These are phyloP conservation scores for Gorilla gorilla DNA, from an alignment of 2,113 vertebrate genomes.

Conservation along the genomic window DNA sequence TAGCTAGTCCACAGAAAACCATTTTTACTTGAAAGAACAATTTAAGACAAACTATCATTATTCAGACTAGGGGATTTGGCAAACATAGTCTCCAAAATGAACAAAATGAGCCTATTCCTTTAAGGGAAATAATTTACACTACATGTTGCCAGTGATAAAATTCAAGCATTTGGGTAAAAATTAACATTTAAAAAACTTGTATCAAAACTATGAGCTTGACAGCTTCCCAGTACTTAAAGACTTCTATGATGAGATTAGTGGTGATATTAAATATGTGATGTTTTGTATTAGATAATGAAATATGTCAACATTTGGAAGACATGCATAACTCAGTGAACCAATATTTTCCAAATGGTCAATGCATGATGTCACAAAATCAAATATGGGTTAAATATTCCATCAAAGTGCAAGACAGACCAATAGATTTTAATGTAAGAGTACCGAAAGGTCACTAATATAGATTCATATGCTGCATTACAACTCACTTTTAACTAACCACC, in stretches of 20 bases:
- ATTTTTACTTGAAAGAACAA: not conserved
- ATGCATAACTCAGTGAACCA: not conserved
- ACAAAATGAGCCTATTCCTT: not conserved
- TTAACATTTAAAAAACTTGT: constrained; percentile 29
- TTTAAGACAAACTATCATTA: not conserved
- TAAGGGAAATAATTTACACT: constrained; percentile 41
- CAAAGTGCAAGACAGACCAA: not conserved
- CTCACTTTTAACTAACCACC: not conserved
- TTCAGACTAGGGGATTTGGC: not conserved
- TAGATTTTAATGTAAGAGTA: not conserved
- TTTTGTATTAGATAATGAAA: constrained; percentile 16
- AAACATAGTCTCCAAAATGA: constrained; percentile 30
- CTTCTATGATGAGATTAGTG: constrained; percentile 14
- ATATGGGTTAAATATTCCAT: not conserved
- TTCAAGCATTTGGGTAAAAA: not conserved
- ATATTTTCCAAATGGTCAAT: constrained; percentile 35
- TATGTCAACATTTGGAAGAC: not conserved
- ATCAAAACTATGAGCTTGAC: not conserved
- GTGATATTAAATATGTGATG: not conserved
- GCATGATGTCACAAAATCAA: not conserved
- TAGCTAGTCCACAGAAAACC: not conserved
- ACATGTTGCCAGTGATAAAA: constrained; percentile 18
- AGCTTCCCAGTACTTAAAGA: not conserved
- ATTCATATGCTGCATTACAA: not conserved
- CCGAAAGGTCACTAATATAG: not conserved